Evolutionary conservation across 2,797 vertebrate genomes (phyloP).

Genomic region (Perodicticus potto): DNA sequence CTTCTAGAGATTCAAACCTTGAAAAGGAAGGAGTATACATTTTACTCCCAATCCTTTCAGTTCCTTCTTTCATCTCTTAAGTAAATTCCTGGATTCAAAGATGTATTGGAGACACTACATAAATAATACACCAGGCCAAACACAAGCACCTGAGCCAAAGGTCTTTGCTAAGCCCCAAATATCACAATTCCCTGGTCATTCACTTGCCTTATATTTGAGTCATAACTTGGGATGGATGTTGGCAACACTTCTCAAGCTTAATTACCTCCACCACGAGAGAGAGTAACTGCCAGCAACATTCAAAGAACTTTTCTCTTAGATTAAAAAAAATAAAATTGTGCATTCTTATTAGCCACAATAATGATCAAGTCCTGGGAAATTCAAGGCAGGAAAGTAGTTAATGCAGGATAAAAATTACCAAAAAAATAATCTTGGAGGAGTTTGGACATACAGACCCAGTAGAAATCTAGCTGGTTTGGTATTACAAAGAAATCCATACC

Average conservation of each 20-base stretch:
- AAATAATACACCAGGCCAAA: neutral
- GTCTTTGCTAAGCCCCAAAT: neutral
- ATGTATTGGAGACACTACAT: neutral
- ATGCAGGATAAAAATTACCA: neutral
- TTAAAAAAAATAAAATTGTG: neutral
- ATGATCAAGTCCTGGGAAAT: neutral
- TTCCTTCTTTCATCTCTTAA: neutral
- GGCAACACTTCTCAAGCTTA: neutral
- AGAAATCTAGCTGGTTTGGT: neutral
- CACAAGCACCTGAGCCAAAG: neutral
- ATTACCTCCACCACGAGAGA: neutral
- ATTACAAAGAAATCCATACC: neutral
- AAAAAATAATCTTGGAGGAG: neutral
- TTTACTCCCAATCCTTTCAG: neutral
- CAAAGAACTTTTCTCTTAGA: neutral
- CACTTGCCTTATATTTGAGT: neutral
- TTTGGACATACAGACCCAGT: neutral
- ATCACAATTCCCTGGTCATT: neutral
- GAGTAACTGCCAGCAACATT: neutral
- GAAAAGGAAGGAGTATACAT: neutral
- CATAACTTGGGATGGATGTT: neutral
- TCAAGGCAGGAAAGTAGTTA: neutral
- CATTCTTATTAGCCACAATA: neutral
- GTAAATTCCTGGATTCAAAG: neutral
- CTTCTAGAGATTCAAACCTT: neutral